Base-by-base conservation (phyloP, 2,888 invertebrate genomes). In the Trichogramma evanescens region DNA sequence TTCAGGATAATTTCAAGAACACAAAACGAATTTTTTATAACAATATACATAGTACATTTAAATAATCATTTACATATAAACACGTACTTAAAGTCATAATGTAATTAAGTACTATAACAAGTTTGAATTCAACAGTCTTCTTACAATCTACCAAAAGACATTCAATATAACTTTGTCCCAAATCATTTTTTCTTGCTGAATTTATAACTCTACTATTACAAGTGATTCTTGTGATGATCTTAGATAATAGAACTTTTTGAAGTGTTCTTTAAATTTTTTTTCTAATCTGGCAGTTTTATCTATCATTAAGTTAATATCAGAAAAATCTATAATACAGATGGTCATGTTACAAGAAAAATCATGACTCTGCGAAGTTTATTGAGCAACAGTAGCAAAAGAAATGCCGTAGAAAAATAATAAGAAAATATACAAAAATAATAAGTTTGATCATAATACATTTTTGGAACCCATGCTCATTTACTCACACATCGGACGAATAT, bases 31-130 rank as follows among this genome's bases (percentile, higher is more conserved):
- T 0, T 54, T 56, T 50, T 43, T 5, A 39, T 7, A 52, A 63
- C 58, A 59, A 63, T 63, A 54, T 58, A 56, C 43, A 63, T 51
- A 42, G 54, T 41, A 58, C 50, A 56, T 50, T 13, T 53, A 63
- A 52, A 63, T 53, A 62, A 60, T 59, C 53, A 60, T 61, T n/a
- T 40, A 61, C 42, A 53, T 52, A 55, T 55, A 44, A 55, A 50
- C 51, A 45, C 38, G n/a, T 54, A 59, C 52, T 44, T 62, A 55
- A 50, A 43, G 43, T 46, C 59, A 46, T 52, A 43, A 58, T 53
- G 40, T 54, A 52, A 56, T 63, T 63, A 63, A 63, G 61, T 63
- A 63, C 61, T 63, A 56, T 53, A 55, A 60, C 44, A 56, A 60
- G 13, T 50, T 48, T 46, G 4, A 61, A 61, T 58, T 42, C 41